These are phyloP conservation scores for Oncorhynchus mykiss DNA, from an alignment of 2,113 vertebrate genomes.

Conservation along the genomic window DNA sequence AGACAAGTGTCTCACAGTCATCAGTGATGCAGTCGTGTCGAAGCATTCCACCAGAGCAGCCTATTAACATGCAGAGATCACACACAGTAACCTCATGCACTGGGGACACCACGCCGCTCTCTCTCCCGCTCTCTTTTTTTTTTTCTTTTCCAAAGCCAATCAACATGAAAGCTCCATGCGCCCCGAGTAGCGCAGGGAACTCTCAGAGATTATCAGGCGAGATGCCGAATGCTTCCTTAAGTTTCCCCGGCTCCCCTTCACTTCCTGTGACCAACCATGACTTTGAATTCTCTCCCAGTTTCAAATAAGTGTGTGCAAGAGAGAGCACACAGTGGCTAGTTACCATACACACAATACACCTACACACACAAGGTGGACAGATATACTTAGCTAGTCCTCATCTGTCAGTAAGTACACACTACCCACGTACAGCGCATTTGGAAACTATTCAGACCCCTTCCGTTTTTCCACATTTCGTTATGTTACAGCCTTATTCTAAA, in stretches of 20 bases:
- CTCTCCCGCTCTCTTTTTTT: slow-evolving; percentile 12
- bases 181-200: not conserved
- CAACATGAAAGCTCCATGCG: slow-evolving; percentile 27
- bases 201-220: slow-evolving; percentile 17
- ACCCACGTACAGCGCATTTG: too few species aligned
- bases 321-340: not conserved
- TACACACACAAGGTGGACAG: slow-evolving; percentile 6
- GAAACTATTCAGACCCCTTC: too few species aligned
- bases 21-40: not conserved
- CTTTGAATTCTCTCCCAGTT: slow-evolving; percentile 1
- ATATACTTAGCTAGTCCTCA: not conserved
- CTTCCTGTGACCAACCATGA: not conserved
- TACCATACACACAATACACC: not conserved
- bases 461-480: too few species aligned
- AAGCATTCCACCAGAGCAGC: not conserved
- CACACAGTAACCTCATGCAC: not conserved
- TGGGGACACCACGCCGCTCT: not conserved
- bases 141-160: slow-evolving; percentile 31
- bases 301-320: not conserved
- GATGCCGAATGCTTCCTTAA: slow-evolving; percentile 6
- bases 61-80: slow-evolving; percentile 3
- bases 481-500: too few species aligned
- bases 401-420: not conserved
- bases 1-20: not conserved
- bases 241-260: not conserved